These are phyloP conservation scores for Turritopsis dohrnii DNA, from an alignment of 30 jellyfish, hydroid and myxozoan species.

Conservation along the genomic window DNA sequence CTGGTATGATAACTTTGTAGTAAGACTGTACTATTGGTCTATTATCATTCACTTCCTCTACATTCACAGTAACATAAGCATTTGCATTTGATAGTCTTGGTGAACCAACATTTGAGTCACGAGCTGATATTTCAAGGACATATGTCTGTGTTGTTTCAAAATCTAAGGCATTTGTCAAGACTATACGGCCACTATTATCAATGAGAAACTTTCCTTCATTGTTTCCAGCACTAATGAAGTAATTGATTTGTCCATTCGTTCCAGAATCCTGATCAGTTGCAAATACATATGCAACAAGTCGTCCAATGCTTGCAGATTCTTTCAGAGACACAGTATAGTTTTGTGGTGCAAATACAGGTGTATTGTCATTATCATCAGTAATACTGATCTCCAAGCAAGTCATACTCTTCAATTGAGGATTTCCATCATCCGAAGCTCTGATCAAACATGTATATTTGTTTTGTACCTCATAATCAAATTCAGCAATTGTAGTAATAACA, in stretches of 20 bases:
- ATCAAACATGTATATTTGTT: constrained; percentile 32
- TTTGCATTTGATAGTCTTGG: constrained; percentile 29
- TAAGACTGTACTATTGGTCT: constrained; percentile 48
- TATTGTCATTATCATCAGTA: constrained; percentile 41
- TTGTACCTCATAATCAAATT: constrained; percentile 51
- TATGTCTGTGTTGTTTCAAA: constrained; percentile 44
- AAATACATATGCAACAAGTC: constrained; percentile 36
- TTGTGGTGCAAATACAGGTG: constrained; percentile 24
- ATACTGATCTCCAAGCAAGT: constrained; percentile 22
- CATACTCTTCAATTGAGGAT: constrained; percentile 17
- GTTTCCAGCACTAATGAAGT: constrained; percentile 19
- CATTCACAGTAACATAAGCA: constrained; percentile 45
- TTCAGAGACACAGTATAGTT: neutral
- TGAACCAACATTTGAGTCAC: constrained; percentile 59
- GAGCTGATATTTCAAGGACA: constrained; percentile 40
- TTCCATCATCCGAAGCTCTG: constrained; percentile 56
- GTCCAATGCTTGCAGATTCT: neutral
- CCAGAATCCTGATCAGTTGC: constrained; percentile 69
- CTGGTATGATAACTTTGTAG: constrained; percentile 34
- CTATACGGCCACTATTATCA: constrained; percentile 54
- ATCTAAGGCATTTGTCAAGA: constrained; percentile 44
- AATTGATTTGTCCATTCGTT: constrained; percentile 42
- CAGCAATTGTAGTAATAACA: constrained; percentile 36
- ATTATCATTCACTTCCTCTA: constrained; percentile 61
- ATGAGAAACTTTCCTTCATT: constrained; percentile 44